Evolutionary conservation across 2,113 vertebrate genomes (phyloP), one percentile per base, ranked within the genome.

Genomic region (Phrynosoma blainvillii): DNA sequence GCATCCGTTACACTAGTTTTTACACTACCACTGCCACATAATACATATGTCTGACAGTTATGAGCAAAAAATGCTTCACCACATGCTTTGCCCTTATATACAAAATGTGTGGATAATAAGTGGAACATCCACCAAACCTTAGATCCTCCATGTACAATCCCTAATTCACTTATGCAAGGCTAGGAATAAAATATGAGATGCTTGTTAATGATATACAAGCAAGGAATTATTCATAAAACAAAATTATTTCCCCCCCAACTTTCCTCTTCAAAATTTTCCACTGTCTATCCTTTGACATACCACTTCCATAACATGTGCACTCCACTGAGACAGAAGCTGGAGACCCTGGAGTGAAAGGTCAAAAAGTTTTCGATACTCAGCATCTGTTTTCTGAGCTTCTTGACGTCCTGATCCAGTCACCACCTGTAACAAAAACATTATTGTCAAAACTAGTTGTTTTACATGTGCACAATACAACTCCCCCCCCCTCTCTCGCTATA

Each of bases 221-320:
- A 47, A 82, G 74, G 36, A 5, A 75, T 23, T 65, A 42, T 12
- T 68, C 10, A 77, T 16, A 47, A 47, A 75, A 65, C 59, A 18
- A 16, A 62, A 2, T 2, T 3, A 16, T 40, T 25, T 82, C 16
- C 23, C 14, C 52, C 27, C 4, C 20, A 54, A 36, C 36, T 47
- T 79, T 30, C 54, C 27, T 75, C 59, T 65, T 76, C 66, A 77
- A 40, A 82, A 13, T 40, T 68, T 25, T 32, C 2, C 68, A 36
- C 0, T 80, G 10, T 88, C 85, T 80, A 62, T 70, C 87, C 62
- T 80, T 56, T 11, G 36, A 94, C 97, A 36, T 96, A 99, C 99
- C 99, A 99, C 99, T 98, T 99, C 99, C 99, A 99, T 99, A 90
- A 99, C 98, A 1, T 99, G 98, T 0, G 98, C 99, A 2, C 99